Evolutionary conservation across 2,797 vertebrate species (phyloP), one percentile per base, ranked within the genome.

Genomic region (Neosalanx taihuensis): DNA sequence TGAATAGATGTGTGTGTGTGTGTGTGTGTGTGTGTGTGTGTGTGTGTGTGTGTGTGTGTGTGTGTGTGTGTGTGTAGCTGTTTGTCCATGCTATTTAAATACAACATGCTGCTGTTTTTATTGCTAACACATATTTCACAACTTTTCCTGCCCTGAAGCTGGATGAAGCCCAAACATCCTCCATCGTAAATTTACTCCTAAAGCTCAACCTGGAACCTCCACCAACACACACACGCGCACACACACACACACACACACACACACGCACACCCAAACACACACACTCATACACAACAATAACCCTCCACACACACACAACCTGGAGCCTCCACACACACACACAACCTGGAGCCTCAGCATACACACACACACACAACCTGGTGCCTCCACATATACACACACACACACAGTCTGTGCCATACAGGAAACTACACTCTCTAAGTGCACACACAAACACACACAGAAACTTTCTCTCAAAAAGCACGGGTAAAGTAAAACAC

Each of bases 121-220:
- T 85, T 88, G 84, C 87, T 83, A 75, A 88, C 84, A 81, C 87
- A 90, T 90, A 90, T 91, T 92, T 92, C 86, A 89, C 84, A 87
- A 84, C 84, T 87, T 85, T 86, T 91, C 87, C 86, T 88, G 87
- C 83, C 87, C 84, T 62, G 79, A 71, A 85, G 86, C 84, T 65
- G 78, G 72, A 89, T 84, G 83, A 85, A 86, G 85, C 89, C 85
- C 86, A 89, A 90, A 86, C 88, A 89, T 90, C 87, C 87, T 89
- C 83, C 75, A n/a, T 86, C 85, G 56, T 92, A 91, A 91, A 91
- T 90, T 76, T 88, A 78, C 84, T 83, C 58, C 67, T 13, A 74
- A 60, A 80, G 81, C 76, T 73, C 72, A 86, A 88, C 82, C 76
- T 75, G 76, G 81, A 84, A 80, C 84, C 70, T 70, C 74, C 59